These are phyloP conservation scores for Oncorhynchus tshawytscha DNA, from an alignment of 2,113 vertebrate genomes.

Conservation along the genomic window DNA sequence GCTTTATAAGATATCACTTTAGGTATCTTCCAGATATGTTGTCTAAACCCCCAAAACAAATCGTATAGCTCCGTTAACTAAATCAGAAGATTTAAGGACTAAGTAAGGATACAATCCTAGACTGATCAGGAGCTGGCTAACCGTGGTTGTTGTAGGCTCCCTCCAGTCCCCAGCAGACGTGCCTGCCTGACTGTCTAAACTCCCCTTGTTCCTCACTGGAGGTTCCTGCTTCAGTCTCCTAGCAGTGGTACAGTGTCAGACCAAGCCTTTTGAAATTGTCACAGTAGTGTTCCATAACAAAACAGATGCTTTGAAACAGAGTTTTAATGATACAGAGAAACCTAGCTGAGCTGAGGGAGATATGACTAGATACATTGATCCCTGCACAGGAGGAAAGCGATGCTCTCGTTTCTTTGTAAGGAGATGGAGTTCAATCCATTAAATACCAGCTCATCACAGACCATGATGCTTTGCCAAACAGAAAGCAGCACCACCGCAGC, in stretches of 20 bases:
- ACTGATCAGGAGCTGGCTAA: not conserved
- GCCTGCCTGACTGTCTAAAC: conserved; percentile 14
- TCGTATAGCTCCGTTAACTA: not conserved
- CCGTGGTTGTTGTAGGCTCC: not conserved
- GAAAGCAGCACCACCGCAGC: not conserved
- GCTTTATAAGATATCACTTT: not conserved
- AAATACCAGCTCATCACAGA: conserved; percentile 1
- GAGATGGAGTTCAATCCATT: conserved; percentile 30
- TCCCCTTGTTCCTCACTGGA: conserved; percentile 11
- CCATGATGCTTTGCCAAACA: not conserved
- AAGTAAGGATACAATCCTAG: not conserved
- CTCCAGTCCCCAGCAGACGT: not conserved
- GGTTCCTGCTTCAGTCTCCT: not conserved
- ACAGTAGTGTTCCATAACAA: not conserved
- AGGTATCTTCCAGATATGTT: too few relatives aligned
- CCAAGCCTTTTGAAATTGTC: conserved; percentile 10
- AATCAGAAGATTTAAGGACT: not conserved
- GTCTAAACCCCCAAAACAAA: not conserved
- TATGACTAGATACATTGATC: too few relatives aligned
- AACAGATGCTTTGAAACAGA: not conserved
- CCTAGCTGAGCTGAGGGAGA: too few relatives aligned
- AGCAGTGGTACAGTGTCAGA: conserved; percentile 10
- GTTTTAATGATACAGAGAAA: not conserved
- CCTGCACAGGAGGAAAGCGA: not conserved
- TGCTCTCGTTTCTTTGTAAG: not conserved